Evolutionary conservation across 2,888 invertebrate species (phyloP), one percentile per base, ranked within the genome.

Genomic region (Drosophila eohydei): DNA sequence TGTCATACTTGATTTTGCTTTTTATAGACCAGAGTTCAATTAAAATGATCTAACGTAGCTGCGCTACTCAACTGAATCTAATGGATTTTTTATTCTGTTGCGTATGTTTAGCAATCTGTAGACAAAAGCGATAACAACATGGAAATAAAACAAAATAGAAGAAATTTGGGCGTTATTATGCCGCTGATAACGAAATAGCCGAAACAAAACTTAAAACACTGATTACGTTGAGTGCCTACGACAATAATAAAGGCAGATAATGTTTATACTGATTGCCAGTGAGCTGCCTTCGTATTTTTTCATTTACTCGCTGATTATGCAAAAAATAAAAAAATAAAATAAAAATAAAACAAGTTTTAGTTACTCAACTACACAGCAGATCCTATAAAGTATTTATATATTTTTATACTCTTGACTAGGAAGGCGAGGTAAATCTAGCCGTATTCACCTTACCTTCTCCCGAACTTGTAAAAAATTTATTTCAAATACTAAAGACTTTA

Each of bases 11-110:
- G 44, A 61, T 50, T 51, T 43, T 44, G 41, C 30, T 41, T 54
- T 77, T 56, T 55, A 50, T 58, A 52, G 60, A 41, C 26, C 38
- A 40, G 41, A 79, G 80, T 57, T 79, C 71, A 77, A 77, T 66
- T 80, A 71, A 77, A 75, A 16, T 61, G 57, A 71, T 63, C 65
- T 26, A 59, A 43, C 12, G 21, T 57, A 11, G 16, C 32, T 58
- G 36, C 43, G 51, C 38, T 46, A 38, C 26, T 54, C 56, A 14
- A 61, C 38, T 43, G 30, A 61, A 51, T 43, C 34, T 5, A 66
- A 44, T 50, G 32, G 11, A 38, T 50, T 59, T 67, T 68, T 38
- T 51, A 69, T 63, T 75, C 51, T 28, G 14, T 6, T 21, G n/a
- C 4, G 7, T 32, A 55, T 41, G 54, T 46, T 43, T 55, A 30